Base-by-base conservation (phyloP, 2,888 invertebrate genomes). In the Anodontia alba region DNA sequence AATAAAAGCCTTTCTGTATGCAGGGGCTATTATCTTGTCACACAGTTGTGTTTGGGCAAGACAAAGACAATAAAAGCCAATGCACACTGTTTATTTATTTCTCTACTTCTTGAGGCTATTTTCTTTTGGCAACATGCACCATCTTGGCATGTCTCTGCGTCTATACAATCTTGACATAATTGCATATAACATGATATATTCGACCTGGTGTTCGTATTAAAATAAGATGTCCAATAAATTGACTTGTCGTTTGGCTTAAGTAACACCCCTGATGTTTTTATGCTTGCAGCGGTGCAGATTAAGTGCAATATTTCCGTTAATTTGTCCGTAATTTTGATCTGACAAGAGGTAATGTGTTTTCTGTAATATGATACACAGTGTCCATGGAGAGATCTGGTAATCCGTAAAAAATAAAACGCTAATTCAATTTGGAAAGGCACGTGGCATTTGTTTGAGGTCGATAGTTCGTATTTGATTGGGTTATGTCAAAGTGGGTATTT, bases 401-500 rank as follows among this genome's bases (percentile, higher is more conserved):
- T 57, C 57, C 26, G 12, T 26, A 57, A 57, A 57, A 57, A 57
- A 57, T 57, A 57, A 57, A 57, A 57, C 57, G 29, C 57, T 57
- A 57, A 57, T 57, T 57, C 57, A 57, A 57, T 57, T 57, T 57
- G 57, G 57, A 57, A 1, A 10, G 57, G 26, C 57, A 57, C 57
- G 57, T 57, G 57, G 57, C 57, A 23, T 57, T 57, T 57, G 57
- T 57, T 57, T 57, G 57, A 15, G 57, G 57, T 57, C 57, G 57
- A 57, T 57, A 57, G 57, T 57, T 57, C 57, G 57, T 26, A 26
- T 57, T 57, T 57, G 57, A 74, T 74, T 74, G 67, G 67, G 67
- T 74, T 74, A 74, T 74, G 74, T 74, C 74, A 74, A 74, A 74
- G 29, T 46, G 33, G 42, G 67, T 67, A 74, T 66, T 74, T 38